A percentile compares a stretch with the other conserved stretches of the same genome.
phyloP scores from a whole-genome alignment of 2,113 vertebrate genomes.

The Pholis gunnellus region DNA sequence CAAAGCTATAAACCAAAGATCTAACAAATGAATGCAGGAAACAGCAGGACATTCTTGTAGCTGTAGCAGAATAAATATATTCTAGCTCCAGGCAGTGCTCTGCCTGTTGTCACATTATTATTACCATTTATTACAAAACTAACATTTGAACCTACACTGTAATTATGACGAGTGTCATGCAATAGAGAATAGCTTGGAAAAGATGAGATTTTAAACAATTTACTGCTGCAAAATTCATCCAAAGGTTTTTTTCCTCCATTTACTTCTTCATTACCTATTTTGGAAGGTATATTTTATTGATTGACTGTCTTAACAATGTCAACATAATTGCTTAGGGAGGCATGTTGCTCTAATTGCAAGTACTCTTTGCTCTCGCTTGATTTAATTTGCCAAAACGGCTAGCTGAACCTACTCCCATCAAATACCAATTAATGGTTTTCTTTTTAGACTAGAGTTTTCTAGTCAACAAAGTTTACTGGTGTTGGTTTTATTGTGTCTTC shows the following conservation, averaged over 20 bases:
- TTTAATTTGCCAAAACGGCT: background rate
- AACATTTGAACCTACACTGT: background rate
- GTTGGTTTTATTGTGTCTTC: background rate
- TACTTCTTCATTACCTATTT: background rate
- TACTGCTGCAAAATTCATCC: background rate
- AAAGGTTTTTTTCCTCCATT: background rate
- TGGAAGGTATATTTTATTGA: background rate
- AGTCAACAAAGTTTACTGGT: background rate
- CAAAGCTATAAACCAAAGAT: background rate
- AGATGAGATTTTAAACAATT: background rate
- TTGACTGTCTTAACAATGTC: background rate
- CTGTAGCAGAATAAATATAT: slow-evolving; percentile 5
- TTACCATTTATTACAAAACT: background rate
- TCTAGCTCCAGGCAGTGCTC: background rate
- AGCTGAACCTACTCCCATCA: background rate
- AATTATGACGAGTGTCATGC: background rate
- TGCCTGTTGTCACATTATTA: background rate
- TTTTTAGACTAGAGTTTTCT: too few relatives aligned
- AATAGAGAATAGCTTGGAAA: background rate
- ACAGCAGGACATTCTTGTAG: background rate
- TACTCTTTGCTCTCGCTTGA: background rate
- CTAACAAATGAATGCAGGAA: background rate
- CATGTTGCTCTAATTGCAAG: background rate
- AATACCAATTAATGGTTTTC: too few relatives aligned
- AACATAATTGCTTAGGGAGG: background rate